phyloP scores from a whole-genome alignment of 2,797 vertebrate species.

The Lateolabrax maculatus region DNA sequence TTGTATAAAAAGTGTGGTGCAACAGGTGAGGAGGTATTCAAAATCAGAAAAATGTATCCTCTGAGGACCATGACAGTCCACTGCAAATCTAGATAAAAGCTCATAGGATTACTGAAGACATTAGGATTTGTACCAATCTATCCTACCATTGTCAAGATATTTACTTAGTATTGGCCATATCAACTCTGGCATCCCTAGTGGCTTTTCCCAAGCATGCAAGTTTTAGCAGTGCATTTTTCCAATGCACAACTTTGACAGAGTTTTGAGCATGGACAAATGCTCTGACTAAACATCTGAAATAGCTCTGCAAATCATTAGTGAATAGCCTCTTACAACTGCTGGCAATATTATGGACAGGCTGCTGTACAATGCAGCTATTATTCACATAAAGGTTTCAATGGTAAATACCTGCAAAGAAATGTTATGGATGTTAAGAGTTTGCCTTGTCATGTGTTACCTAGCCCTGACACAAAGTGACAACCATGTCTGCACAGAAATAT shows the following conservation, averaged over 20 bases:
- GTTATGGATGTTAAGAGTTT: conserved; percentile 11
- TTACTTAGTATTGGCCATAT: neutral
- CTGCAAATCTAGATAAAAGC: neutral
- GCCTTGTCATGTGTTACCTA: neutral
- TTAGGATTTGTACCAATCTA: neutral
- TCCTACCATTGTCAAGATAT: neutral
- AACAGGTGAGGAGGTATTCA: neutral
- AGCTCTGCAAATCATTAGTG: neutral
- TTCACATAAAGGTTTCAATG: conserved; percentile 14
- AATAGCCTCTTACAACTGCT: neutral
- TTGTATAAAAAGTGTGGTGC: neutral
- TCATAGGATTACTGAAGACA: neutral
- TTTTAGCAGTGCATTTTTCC: neutral
- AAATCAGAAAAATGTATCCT: neutral
- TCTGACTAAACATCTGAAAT: neutral
- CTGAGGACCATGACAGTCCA: neutral
- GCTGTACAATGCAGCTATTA: neutral
- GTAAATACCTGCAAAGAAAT: conserved; percentile 24
- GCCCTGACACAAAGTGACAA: conserved; percentile 46
- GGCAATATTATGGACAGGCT: neutral
- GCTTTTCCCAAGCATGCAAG: neutral
- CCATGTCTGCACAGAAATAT: conserved; percentile 39
- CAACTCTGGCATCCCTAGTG: neutral
- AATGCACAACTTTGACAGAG: neutral
- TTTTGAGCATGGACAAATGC: neutral